A percentile compares a stretch with the other conserved stretches of the same genome.
Conservation (phyloP, 1,140 invertebrate genomes). For the Drosophila equinoxialis region DNA sequence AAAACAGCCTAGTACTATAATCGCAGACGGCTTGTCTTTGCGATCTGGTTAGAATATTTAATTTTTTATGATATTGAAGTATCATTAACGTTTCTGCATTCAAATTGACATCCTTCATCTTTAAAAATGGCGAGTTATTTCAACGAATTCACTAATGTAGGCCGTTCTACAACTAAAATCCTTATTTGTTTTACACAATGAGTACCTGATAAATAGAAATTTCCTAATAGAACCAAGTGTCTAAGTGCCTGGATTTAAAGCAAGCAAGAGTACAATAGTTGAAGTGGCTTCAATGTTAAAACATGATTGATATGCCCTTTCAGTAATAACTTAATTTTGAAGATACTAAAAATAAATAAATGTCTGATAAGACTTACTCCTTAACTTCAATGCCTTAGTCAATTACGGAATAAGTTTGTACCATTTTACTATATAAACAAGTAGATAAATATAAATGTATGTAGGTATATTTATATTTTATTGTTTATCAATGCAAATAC, state of each 20-base stretch:
- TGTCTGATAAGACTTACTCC: slow-evolving; percentile 42
- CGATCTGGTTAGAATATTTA: neutral
- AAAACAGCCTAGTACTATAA: slow-evolving; percentile 8
- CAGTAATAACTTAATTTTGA: slow-evolving; percentile 45
- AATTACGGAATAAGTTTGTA: slow-evolving; percentile 68
- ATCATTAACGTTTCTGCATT: no score
- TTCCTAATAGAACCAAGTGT: slow-evolving; percentile 24
- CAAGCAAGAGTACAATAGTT: slow-evolving; percentile 18
- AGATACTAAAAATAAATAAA: slow-evolving; percentile 67
- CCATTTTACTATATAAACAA: slow-evolving; percentile 34
- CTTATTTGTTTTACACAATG: slow-evolving; percentile 15
- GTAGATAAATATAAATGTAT: slow-evolving; percentile 1
- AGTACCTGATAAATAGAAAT: slow-evolving; percentile 44
- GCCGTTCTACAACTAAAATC: no score
- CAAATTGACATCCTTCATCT: no score
- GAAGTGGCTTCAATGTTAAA: slow-evolving; percentile 1
- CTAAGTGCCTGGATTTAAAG: slow-evolving; percentile 39
- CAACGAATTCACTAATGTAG: no score
- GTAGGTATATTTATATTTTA: slow-evolving; percentile 1
- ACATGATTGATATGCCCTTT: slow-evolving; percentile 67
- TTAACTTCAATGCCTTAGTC: slow-evolving; percentile 49
- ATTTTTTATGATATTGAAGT: neutral
- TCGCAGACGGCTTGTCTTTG: slow-evolving; percentile 45
- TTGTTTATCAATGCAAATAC: slow-evolving; percentile 58
- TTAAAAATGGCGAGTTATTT: no score